phyloP scores from a whole-genome alignment of 2,113 vertebrate species.

The Hypanus sabinus region DNA sequence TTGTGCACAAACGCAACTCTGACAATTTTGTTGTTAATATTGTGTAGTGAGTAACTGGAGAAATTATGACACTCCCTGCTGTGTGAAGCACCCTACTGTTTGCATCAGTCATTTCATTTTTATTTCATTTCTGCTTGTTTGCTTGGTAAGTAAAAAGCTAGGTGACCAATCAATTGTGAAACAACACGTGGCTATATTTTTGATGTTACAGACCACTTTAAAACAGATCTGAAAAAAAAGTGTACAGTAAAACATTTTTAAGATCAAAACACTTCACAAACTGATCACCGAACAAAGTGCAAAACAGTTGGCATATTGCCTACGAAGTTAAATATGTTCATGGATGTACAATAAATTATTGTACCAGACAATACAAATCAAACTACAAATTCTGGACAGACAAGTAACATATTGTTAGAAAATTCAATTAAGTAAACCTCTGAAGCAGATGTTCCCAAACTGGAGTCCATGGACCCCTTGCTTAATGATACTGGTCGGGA shows the following conservation, averaged over 20 bases:
- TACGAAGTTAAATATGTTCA: constrained; percentile 28
- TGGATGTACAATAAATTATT: constrained; percentile 27
- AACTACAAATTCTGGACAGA: constrained; percentile 32
- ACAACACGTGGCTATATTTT: constrained; percentile 11
- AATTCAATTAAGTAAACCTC: neutral
- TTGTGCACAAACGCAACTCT: too few species aligned
- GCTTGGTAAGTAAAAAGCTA: constrained; percentile 22
- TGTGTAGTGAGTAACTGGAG: neutral
- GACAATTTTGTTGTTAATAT: neutral
- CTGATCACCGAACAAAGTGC: constrained; percentile 31
- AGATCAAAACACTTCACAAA: constrained; percentile 30
- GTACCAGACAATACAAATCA: constrained; percentile 28
- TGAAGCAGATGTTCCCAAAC: too few species aligned
- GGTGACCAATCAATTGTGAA: constrained; percentile 2
- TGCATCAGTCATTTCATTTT: neutral
- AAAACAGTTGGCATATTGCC: constrained; percentile 23
- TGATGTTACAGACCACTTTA: neutral
- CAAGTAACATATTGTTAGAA: constrained; percentile 28
- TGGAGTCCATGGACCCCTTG: too few species aligned
- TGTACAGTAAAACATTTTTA: constrained; percentile 28
- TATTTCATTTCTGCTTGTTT: neutral
- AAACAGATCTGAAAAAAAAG: constrained; percentile 20
- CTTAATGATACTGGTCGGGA: too few species aligned
- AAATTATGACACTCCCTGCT: neutral
- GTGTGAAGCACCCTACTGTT: neutral